phyloP scores from a whole-genome alignment of 2,113 vertebrate species.

The Addax nasomaculatus region DNA sequence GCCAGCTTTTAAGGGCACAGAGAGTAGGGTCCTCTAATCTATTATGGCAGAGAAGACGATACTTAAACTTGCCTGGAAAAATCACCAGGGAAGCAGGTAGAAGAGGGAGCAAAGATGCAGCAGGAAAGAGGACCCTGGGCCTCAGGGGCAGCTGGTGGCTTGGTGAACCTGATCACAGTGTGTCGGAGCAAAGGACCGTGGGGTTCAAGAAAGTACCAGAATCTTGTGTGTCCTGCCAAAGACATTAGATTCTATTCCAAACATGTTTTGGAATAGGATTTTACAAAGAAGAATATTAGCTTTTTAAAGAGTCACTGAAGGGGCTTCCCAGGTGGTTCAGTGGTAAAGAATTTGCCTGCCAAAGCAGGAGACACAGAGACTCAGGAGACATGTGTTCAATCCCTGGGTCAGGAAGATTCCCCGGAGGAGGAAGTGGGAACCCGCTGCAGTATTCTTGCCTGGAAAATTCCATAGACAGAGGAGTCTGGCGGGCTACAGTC shows the following conservation, averaged over 20 bases:
- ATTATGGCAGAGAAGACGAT: not conserved
- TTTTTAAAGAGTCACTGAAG: not conserved
- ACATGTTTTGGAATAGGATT: not conserved
- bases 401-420: not conserved
- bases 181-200: accelerated
- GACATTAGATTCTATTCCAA: not conserved
- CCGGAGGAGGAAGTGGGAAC: not conserved
- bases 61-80: not conserved
- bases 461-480: not conserved
- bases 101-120: not conserved
- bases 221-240: not conserved
- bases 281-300: not conserved
- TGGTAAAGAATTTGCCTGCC: not conserved
- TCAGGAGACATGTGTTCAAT: not conserved
- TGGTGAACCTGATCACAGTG: not conserved
- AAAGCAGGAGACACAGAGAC: not conserved
- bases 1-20: not conserved
- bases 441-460: not conserved
- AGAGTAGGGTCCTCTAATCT: not conserved
- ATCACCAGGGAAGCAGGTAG: not conserved
- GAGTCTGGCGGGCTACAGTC: not conserved
- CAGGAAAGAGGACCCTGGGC: not conserved
- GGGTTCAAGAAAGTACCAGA: not conserved
- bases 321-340: not conserved
- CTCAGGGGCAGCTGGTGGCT: not conserved